A percentile compares a stretch with the other conserved stretches of the same genome.
These are phyloP conservation scores for Eledona agricola DNA, from an alignment of 2,888 invertebrate genomes.

Conservation along the genomic window DNA sequence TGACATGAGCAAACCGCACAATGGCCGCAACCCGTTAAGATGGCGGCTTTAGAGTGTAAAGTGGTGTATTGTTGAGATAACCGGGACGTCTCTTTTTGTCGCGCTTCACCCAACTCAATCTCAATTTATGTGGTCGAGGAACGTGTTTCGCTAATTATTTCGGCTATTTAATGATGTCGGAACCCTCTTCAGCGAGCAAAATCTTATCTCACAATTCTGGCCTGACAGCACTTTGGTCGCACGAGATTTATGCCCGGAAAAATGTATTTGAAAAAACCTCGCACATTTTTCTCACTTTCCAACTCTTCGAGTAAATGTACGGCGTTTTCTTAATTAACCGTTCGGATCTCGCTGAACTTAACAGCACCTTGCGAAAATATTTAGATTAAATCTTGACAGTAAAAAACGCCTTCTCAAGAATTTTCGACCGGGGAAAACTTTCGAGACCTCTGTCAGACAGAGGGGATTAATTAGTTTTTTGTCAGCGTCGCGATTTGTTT, in stretches of 20 bases:
- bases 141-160: conserved; percentile 22
- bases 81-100: conserved; percentile 21
- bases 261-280: too few species aligned
- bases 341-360: conserved; percentile 12
- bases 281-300: too few species aligned
- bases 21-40: conserved; percentile 22
- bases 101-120: conserved; percentile 12
- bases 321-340: conserved; percentile 20
- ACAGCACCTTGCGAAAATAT: conserved; percentile 17
- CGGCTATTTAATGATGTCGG: conserved; percentile 13
- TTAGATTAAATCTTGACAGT: conserved; percentile 22
- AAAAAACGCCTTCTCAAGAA: conserved; percentile 9
- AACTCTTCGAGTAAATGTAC: conserved; percentile 15
- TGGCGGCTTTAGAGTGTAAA: conserved; percentile 21
- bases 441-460: conserved; percentile 7
- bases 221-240: too few species aligned
- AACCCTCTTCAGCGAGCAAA: conserved; percentile 3
- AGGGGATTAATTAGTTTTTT: too few species aligned
- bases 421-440: conserved; percentile 12
- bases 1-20: conserved; percentile 2
- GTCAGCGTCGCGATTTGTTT: background rate
- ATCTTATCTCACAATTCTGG: background rate
- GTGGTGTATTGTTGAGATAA: conserved; percentile 21
- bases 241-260: too few species aligned
- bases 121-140: conserved; percentile 11